These are phyloP conservation scores for Taenaris catops DNA, from an alignment of 2,888 invertebrate genomes.

Conservation along the genomic window DNA sequence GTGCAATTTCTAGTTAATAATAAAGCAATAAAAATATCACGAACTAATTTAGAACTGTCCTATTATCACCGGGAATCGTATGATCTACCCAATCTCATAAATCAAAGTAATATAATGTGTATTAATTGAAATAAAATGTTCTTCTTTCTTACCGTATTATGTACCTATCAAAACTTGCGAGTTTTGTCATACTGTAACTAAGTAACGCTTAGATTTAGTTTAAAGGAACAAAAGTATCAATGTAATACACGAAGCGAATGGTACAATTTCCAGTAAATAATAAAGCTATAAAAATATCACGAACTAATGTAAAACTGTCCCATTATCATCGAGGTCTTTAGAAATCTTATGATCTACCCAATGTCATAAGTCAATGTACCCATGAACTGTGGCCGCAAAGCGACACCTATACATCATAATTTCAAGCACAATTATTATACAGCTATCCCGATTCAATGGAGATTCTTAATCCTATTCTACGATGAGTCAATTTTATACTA, in stretches of 20 bases:
- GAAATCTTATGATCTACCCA: constrained; percentile 9
- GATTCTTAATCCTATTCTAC: constrained; percentile 66
- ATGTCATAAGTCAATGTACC: constrained; percentile 31
- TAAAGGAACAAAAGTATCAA: too few species aligned
- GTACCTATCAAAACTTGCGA: too few species aligned
- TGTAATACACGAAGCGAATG: too few species aligned
- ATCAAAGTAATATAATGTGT: too few species aligned
- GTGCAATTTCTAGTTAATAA: too few species aligned
- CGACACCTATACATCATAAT: constrained; percentile 66
- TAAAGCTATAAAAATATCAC: constrained; percentile 11
- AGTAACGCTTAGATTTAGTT: too few species aligned
- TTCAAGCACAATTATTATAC: constrained; percentile 65
- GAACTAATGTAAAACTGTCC: constrained; percentile 4
- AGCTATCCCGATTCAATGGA: constrained; percentile 50
- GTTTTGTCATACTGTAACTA: too few species aligned
- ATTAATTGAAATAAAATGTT: too few species aligned
- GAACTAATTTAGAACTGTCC: constrained; percentile 3
- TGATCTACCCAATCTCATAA: constrained; percentile 21
- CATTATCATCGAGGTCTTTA: constrained; percentile 11
- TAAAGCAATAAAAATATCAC: constrained; percentile 11
- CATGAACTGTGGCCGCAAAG: constrained; percentile 30
- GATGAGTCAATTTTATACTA: constrained; percentile 66
- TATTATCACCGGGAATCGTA: constrained; percentile 9
- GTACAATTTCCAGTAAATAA: too few species aligned
- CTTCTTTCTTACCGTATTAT: too few species aligned